Conservation (phyloP, 2,888 invertebrate species). For the Lasioglossum oenotherae region DNA sequence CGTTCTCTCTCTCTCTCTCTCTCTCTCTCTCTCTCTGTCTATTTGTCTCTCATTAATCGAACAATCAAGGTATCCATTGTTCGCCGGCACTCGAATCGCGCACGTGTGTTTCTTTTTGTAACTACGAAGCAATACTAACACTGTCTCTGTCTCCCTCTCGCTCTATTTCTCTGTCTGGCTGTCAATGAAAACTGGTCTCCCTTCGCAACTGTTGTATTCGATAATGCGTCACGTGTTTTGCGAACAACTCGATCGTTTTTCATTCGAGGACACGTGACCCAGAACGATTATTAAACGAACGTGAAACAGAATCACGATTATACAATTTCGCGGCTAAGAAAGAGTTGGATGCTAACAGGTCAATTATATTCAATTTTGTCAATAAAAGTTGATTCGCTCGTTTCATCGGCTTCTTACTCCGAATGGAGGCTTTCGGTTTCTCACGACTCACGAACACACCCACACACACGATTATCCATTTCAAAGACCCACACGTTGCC, state of each 20-base stretch:
- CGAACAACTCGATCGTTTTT: not conserved
- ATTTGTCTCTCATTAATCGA: not conserved
- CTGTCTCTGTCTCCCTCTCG: not conserved
- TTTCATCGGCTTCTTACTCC: conserved; percentile 33
- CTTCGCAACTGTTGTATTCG: not conserved
- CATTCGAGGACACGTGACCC: not conserved
- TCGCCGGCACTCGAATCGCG: conserved; percentile 5
- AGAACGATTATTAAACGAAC: conserved; percentile 14
- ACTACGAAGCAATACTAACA: conserved; percentile 13
- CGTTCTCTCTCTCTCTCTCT: not conserved
- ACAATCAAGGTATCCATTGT: conserved; percentile 1
- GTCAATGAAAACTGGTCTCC: not conserved
- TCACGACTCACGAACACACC: not conserved
- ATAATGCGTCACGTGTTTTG: not conserved
- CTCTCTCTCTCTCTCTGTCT: not conserved
- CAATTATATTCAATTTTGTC: conserved; percentile 50
- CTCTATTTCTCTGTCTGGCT: not conserved
- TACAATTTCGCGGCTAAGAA: conserved; percentile 30
- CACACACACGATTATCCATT: not conserved
- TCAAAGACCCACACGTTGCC: not conserved
- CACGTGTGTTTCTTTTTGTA: conserved; percentile 16
- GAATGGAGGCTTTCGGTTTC: conserved; percentile 10
- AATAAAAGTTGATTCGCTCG: conserved; percentile 52
- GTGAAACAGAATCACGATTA: not conserved
- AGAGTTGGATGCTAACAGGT: conserved; percentile 41